Conservation (phyloP, 2,797 vertebrate genomes). For the Hyperoplus lanceolatus region DNA sequence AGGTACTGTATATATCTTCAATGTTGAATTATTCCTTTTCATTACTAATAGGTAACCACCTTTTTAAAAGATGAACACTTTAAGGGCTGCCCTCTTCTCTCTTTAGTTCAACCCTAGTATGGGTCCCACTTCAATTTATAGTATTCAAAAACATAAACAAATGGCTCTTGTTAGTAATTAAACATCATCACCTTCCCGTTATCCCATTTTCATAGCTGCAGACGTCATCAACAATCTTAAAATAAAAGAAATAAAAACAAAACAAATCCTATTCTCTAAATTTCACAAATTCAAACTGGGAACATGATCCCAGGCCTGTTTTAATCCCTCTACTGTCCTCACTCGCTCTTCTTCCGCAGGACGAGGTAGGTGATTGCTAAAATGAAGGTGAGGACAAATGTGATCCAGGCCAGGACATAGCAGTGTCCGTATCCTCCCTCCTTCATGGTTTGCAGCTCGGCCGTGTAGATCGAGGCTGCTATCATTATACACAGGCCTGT, state of each 20-base stretch:
- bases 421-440: constrained; percentile 88
- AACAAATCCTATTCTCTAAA: constrained; percentile 13
- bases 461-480: constrained; percentile 92
- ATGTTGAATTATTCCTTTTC: constrained; percentile 13
- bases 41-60: constrained; percentile 1
- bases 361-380: constrained; percentile 92
- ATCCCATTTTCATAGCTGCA: constrained; percentile 26
- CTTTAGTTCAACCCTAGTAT: constrained; percentile 13
- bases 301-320: constrained; percentile 29
- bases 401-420: constrained; percentile 96
- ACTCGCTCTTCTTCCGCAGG: constrained; percentile 89
- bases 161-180: constrained; percentile 63
- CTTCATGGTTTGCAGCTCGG: constrained; percentile 77
- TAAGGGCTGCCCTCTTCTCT: too few species aligned
- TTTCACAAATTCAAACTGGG: constrained; percentile 35
- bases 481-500: constrained; percentile 94
- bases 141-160: constrained; percentile 55
- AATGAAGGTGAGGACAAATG: constrained; percentile 92
- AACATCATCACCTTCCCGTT: constrained; percentile 13
- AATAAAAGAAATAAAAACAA: constrained; percentile 7
- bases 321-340: constrained; percentile 35
- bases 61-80: not conserved
- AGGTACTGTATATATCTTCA: not conserved
- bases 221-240: constrained; percentile 23
- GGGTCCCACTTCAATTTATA: constrained; percentile 26